Evolutionary conservation across 30 jellyfish, hydroid and myxozoan species (phyloP).

Genomic region (Turritopsis dohrnii): DNA sequence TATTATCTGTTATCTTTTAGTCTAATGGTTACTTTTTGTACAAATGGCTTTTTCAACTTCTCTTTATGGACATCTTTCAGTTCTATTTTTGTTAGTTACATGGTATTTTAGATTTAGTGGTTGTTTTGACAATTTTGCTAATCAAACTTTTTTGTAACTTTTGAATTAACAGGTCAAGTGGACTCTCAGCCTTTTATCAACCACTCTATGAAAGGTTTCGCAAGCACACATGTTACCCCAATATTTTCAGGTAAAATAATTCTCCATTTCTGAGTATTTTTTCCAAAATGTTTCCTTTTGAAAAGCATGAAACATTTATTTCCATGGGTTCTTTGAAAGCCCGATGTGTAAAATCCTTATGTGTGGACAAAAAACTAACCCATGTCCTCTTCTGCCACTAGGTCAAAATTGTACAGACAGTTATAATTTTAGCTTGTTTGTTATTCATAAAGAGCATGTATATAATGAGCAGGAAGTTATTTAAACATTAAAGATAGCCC

Average conservation of each 20-base stretch:
- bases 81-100: no score
- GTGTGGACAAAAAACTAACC: no score
- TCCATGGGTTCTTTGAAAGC: background rate
- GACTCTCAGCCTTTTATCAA: background rate
- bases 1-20: background rate
- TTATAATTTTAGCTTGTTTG: no score
- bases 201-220: slow-evolving; percentile 9
- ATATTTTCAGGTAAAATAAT: background rate
- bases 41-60: no score
- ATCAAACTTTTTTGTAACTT: background rate
- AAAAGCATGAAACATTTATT: background rate
- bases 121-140: background rate
- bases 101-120: no score
- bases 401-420: no score
- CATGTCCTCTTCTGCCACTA: no score
- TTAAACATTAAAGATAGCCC: no score
- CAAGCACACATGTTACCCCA: slow-evolving; percentile 19
- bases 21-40: background rate
- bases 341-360: background rate
- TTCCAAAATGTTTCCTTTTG: background rate
- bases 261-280: background rate
- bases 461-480: no score
- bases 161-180: slow-evolving; percentile 2
- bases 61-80: no score
- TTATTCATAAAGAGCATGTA: no score